Percentiles rank a stretch among this genome's conserved stretches.
Evolutionary conservation across 2,888 invertebrate species (phyloP).

Genomic region (Protodeltote pygarga): DNA sequence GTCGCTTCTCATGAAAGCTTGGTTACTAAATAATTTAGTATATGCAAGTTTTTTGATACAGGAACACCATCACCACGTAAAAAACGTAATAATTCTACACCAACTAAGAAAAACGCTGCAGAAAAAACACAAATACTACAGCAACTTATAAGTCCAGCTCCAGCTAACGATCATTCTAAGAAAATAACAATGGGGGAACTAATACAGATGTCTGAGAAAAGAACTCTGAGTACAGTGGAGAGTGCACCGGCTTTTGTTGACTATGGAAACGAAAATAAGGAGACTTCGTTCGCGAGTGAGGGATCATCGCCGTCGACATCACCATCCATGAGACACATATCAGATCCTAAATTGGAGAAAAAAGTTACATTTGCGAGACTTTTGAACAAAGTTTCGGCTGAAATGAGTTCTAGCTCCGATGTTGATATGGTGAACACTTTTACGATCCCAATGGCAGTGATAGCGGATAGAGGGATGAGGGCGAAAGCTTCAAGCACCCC

Average conservation of each 20-base stretch:
- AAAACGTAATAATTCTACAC: conserved; percentile 93
- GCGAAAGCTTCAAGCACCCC: conserved; percentile 85
- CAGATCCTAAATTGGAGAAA: conserved; percentile 91
- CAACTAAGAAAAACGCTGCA: conserved; percentile 91
- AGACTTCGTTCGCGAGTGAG: conserved; percentile 88
- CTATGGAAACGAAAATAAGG: conserved; percentile 84
- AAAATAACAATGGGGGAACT: conserved; percentile 91
- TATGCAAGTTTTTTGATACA: conserved; percentile 67
- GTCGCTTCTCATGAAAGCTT: conserved; percentile 64
- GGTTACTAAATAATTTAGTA: conserved; percentile 33
- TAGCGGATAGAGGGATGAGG: conserved; percentile 73
- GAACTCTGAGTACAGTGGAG: conserved; percentile 78
- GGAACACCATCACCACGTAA: conserved; percentile 93
- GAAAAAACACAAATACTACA: conserved; percentile 93
- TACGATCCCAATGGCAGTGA: conserved; percentile 80
- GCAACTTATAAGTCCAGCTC: conserved; percentile 91
- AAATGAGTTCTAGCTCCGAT: conserved; percentile 92
- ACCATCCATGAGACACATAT: conserved; percentile 85
- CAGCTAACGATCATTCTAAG: conserved; percentile 87
- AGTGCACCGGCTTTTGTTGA: conserved; percentile 82
- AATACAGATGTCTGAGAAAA: conserved; percentile 90
- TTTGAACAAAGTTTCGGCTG: conserved; percentile 91
- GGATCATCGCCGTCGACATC: conserved; percentile 84
- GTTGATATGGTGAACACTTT: conserved; percentile 87
- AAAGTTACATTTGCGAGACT: conserved; percentile 92